Evolutionary conservation across 2,888 invertebrate genomes (phyloP), one percentile per base, ranked within the genome.

Genomic region (Nomada ferruginata): DNA sequence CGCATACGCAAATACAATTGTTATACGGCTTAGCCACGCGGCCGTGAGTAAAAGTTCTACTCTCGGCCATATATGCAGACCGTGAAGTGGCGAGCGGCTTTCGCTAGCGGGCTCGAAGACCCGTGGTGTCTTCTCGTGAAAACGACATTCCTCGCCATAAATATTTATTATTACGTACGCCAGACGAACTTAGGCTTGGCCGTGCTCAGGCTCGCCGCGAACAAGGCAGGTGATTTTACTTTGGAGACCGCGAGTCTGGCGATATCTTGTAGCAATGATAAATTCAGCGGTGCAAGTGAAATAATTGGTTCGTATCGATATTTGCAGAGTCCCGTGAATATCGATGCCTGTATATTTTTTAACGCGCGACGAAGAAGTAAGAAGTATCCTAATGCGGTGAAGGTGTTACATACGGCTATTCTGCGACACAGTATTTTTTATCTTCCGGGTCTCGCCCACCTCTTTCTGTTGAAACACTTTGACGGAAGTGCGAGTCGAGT

Each of bases 61-160:
- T 85, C 86, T 89, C 80, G 82, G 85, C 85, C 89, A 88, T 89
- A 89, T 89, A 91, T 90, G 89, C 90, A 88, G 90, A 91, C 89
- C 87, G 88, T 88, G 90, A 91, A 90, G 89, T 83, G 83, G 80
- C 60, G n/a, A 23, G 83, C 83, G 85, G 87, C 89, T 90, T 90
- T 91, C 90, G 90, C 88, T 89, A 63, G 75, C 75, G 47, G 61
- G 52, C 65, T 47, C 65, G 29, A 71, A 81, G 63, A 60, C 60
- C 20, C 44, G 66, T 53, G 75, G 61, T 47, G 47, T 47, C 66
- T 70, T 65, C 15, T 65, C 73, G 85, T 81, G 79, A 87, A 87
- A 87, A 83, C 76, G 70, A 57, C 69, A 78, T 70, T 69, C 64
- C 69, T 72, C 44, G 26, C 61, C 47, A 79, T 87, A 79, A 87